These are phyloP conservation scores for Eretmochelys imbricata DNA, from an alignment of 2,113 vertebrate species.

Conservation along the genomic window DNA sequence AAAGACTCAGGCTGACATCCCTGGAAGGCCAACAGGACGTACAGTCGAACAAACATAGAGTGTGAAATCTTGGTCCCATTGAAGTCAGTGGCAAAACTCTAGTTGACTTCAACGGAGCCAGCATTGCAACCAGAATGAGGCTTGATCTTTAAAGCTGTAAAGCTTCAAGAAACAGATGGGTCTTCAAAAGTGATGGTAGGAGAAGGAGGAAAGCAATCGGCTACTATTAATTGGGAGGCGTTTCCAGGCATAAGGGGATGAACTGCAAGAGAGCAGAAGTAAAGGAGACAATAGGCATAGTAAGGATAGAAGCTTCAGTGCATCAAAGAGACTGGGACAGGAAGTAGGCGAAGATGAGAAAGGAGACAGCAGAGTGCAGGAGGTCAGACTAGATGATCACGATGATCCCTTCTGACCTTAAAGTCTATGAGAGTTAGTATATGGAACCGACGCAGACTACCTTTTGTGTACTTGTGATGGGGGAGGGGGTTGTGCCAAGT, in stretches of 20 bases:
- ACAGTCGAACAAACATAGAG: background rate
- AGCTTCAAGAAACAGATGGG: background rate
- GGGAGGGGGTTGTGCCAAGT: background rate
- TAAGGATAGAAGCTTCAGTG: background rate
- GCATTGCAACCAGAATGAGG: background rate
- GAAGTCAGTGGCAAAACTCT: background rate
- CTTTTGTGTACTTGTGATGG: background rate
- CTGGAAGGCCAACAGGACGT: background rate
- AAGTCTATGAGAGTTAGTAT: background rate
- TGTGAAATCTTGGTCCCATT: background rate
- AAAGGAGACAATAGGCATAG: fast-evolving
- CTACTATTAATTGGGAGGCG: background rate
- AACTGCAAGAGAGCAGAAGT: background rate
- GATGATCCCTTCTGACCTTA: too few species aligned
- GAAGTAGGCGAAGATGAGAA: background rate
- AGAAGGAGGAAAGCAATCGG: background rate
- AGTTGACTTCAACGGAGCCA: fast-evolving
- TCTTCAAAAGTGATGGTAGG: background rate
- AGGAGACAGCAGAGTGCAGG: background rate
- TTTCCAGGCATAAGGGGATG: background rate
- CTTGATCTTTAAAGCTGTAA: background rate
- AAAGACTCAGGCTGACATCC: background rate
- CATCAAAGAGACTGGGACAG: background rate
- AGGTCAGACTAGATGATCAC: too few species aligned
- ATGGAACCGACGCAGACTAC: background rate